These are phyloP conservation scores for Cephus rjabovi DNA, from an alignment of 2,888 invertebrate species.

Conservation along the genomic window DNA sequence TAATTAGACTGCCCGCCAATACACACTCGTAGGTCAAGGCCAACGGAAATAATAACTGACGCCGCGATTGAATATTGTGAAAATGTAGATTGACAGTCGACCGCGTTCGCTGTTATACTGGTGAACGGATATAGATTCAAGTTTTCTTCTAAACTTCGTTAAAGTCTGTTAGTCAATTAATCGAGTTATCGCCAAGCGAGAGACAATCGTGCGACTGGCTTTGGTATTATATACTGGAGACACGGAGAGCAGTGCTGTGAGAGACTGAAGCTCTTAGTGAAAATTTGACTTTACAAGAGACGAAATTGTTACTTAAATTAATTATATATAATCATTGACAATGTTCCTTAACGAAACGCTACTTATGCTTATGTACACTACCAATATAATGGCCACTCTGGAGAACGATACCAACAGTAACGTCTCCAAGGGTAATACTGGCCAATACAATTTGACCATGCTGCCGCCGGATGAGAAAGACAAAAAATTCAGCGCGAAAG, in stretches of 20 bases:
- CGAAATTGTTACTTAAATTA: background rate
- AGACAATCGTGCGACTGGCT: background rate
- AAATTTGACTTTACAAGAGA: background rate
- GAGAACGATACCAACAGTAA: constrained; percentile 36
- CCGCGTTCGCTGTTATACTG: background rate
- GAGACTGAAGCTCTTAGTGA: background rate
- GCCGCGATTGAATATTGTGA: background rate
- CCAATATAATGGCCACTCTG: constrained; percentile 52
- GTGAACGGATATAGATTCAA: background rate
- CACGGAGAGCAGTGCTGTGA: background rate
- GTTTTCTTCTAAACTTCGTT: background rate
- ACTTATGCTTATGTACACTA: constrained; percentile 53
- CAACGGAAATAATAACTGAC: background rate
- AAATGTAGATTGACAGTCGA: background rate
- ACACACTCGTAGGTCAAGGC: background rate
- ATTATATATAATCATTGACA: background rate
- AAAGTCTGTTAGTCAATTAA: background rate
- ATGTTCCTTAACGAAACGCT: constrained; percentile 58
- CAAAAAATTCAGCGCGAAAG: constrained; percentile 54
- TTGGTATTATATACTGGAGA: background rate
- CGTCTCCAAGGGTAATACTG: constrained; percentile 21
- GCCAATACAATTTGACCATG: constrained; percentile 37
- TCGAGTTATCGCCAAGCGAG: background rate
- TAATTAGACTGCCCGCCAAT: background rate
- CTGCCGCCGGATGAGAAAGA: constrained; percentile 55